Evolutionary conservation across 2,888 invertebrate species (phyloP), one percentile per base, ranked within the genome.

Genomic region (Gryllus longicercus): DNA sequence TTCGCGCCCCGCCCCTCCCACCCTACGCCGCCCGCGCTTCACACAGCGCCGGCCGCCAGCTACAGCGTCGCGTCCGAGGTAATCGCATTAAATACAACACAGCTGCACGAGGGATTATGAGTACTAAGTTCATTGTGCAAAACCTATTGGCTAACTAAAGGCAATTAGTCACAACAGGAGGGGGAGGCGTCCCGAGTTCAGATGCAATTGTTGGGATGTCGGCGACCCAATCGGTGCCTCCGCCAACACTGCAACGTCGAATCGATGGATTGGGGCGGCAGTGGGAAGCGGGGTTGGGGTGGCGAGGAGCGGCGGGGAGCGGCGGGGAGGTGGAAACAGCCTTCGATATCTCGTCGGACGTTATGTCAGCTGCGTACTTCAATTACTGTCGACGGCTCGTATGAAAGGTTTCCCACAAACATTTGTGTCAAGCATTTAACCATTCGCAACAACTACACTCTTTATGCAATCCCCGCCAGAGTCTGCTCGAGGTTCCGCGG

Each of bases 121-220:
- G 63, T 63, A 63, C 63, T 63, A 63, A 63, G 63, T 63, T 63
- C 63, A 63, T 63, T 63, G 63, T 63, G 63, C 63, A 63, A 63
- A 63, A 63, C 63, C 63, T 63, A 63, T 63, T 63, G 63, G 63
- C 63, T 63, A 63, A 63, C 63, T 63, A 63, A 63, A 63, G 63
- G 63, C 63, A 63, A 63, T 63, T 63, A 63, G 63, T 63, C 63
- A 63, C 63, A 63, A 63, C n/a, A 63, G 63, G 63, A 38, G 38
- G 8, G 38, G 8, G 25, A 2, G 2, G 8, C 8, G 38, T 11
- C 0, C 63, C 63, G 63, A 63, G 63, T 63, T 63, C 63, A 63
- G 63, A 63, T 63, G 63, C 63, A 63, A 63, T 63, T 63, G 63
- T 63, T 63, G 63, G 63, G 63, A 63, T 63, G 63, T 63, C n/a